Base-by-base conservation (phyloP, 1,140 invertebrate genomes). In the Atopsyche davidsoni region DNA sequence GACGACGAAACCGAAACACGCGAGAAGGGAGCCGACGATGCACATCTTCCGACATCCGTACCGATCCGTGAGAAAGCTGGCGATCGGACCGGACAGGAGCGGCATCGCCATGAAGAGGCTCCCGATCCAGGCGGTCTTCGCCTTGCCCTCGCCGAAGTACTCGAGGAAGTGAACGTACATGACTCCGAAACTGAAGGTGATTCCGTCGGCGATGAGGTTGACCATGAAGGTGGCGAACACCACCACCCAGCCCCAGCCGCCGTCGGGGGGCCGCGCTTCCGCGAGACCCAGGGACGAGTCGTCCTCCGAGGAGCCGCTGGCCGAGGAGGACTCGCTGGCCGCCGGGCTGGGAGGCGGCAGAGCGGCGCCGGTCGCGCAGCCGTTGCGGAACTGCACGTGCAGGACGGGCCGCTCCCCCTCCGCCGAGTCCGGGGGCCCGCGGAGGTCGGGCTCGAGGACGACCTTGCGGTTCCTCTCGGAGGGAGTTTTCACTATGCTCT, bases 31-130 rank as follows among this genome's bases (percentile, higher is more conserved):
- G 1, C 91, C 92, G 19, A 80, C 81, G 46, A 93, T 88, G 1
- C 86, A 86, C 28, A 91, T 83, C 31, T 77, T 78, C 11, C 86
- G 75, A 63, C 90, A 94, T 22, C 90, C 90, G 65, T 85, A 86
- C 24, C 89, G 78, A 61, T 94, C 91, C 0, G 89, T 92, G 2
- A 94, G 70, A 53, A 89, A 87, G 61, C 87, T 89, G 4, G 91
- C 89, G 11, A 96, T 79, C 0, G 92, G 92, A 2, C 92, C 92
- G 1, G 87, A 89, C 3, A 95, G 67, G 41, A 93, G 64, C 6
- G 92, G 92, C 78, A 93, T 91, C 1, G 89, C 87, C 79, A 92
- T 89, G 62, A 94, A 91, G 13, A 94, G 73, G 24, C 87, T 87
- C 1, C 88, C 89, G 23, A 95, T 88, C 84, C 88, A 91, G 0